These are phyloP conservation scores for Ricordea florida DNA, from an alignment of 92 coral and sea anemone species.

Conservation along the genomic window DNA sequence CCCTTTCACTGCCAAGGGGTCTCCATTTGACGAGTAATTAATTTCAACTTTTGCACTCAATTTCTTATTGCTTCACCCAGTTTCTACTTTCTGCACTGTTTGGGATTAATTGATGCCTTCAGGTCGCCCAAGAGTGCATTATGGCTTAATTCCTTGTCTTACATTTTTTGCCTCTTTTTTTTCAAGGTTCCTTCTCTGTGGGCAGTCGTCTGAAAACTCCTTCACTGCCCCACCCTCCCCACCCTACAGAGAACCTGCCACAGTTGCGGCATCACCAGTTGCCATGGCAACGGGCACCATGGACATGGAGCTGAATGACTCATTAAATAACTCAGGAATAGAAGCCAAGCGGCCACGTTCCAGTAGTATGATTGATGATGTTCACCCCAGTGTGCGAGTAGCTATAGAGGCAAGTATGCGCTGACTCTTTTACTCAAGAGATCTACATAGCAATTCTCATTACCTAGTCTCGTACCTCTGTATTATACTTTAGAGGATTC, in stretches of 20 bases:
- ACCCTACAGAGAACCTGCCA: slow-evolving; percentile 72
- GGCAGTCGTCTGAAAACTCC: slow-evolving; percentile 87
- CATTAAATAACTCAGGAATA: slow-evolving; percentile 66
- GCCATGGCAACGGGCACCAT: slow-evolving; percentile 89
- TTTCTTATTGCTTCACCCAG: no score
- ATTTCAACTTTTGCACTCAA: no score
- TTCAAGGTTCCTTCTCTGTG: slow-evolving; percentile 81
- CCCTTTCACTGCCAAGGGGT: no score
- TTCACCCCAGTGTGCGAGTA: slow-evolving; percentile 82
- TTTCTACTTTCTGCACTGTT: no score
- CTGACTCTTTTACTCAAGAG: neutral
- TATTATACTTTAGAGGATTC: no score
- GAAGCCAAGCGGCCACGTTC: slow-evolving; percentile 89
- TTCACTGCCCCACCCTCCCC: slow-evolving; percentile 78
- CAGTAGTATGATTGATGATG: slow-evolving; percentile 92
- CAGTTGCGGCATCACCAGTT: slow-evolving; percentile 77
- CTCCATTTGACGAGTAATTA: no score
- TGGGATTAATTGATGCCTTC: no score
- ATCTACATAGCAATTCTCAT: no score
- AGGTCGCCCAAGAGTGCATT: no score
- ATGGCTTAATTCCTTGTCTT: neutral
- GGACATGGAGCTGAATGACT: slow-evolving; percentile 75
- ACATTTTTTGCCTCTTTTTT: neutral
- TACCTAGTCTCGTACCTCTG: no score
- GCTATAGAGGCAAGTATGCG: slow-evolving; percentile 79